Percentiles rank a stretch among this genome's conserved stretches.
Conservation (phyloP, 1,140 invertebrate species). For the Saccostrea echinata region DNA sequence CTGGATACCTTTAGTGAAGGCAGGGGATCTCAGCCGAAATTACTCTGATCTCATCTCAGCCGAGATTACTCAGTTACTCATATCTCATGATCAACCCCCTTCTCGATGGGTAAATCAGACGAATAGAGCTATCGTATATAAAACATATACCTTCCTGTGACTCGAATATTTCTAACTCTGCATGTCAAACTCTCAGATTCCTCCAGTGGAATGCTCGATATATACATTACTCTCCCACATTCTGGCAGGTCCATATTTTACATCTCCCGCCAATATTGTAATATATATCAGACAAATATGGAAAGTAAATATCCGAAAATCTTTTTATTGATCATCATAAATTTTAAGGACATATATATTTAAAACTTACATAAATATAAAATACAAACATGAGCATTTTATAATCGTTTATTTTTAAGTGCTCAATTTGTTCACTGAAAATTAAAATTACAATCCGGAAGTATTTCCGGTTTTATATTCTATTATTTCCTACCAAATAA, state of each 20-base stretch:
- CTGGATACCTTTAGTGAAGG: too few relatives aligned
- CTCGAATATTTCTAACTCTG: neutral
- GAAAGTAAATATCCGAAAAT: neutral
- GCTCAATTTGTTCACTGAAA: neutral
- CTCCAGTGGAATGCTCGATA: neutral
- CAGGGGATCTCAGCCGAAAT: too few relatives aligned
- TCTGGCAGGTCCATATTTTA: neutral
- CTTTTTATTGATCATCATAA: neutral
- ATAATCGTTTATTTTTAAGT: neutral
- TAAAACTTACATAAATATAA: neutral
- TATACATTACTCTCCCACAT: neutral
- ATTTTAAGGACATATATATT: neutral
- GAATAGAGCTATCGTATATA: too few relatives aligned
- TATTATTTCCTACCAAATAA: neutral
- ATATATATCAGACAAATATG: neutral
- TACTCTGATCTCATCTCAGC: too few relatives aligned
- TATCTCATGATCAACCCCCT: too few relatives aligned
- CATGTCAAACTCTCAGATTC: neutral
- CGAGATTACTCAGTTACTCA: too few relatives aligned
- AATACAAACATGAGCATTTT: neutral
- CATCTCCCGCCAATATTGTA: neutral
- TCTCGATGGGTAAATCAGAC: too few relatives aligned
- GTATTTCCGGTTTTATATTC: slow-evolving; percentile 6
- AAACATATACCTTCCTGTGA: slow-evolving; percentile 14
- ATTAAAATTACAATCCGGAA: neutral